phyloP scores from a whole-genome alignment of 2,797 vertebrate genomes.

The Sebastes itinus region DNA sequence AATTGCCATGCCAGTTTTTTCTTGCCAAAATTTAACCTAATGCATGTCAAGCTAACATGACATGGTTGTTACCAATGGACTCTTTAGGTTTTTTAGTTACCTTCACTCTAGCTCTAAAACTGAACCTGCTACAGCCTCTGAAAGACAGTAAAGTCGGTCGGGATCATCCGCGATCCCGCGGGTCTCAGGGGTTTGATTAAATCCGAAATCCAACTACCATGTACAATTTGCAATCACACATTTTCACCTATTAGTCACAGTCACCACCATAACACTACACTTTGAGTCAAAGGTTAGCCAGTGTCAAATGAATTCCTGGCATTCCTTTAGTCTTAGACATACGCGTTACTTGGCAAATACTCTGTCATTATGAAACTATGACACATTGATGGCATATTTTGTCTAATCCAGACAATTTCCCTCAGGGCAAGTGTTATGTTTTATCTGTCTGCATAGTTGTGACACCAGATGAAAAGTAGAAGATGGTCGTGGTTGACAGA shows the following conservation, averaged over 20 bases:
- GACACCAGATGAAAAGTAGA: background rate
- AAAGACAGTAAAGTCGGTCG: too few species aligned
- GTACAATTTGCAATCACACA: background rate
- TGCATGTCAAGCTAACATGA: too few species aligned
- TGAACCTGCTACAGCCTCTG: too few species aligned
- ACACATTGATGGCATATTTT: background rate
- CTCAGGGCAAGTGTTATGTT: background rate
- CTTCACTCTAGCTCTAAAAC: too few species aligned
- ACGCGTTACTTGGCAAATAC: background rate
- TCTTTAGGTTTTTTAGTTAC: too few species aligned
- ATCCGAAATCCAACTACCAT: background rate
- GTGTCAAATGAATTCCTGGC: conserved; percentile 19
- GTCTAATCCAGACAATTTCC: background rate
- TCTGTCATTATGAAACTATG: conserved; percentile 11
- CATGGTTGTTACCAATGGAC: too few species aligned
- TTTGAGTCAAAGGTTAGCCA: conserved; percentile 16
- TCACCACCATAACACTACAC: background rate
- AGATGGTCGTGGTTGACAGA: conserved; percentile 26
- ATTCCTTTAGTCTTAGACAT: conserved; percentile 35
- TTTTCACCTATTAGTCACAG: conserved; percentile 23
- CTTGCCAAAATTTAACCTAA: too few species aligned
- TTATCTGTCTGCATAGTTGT: background rate
- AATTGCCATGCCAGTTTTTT: too few species aligned
- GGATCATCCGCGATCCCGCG: too few species aligned
- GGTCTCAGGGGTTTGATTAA: background rate